Evolutionary conservation across 2,797 vertebrate species (phyloP).

Genomic region (Xerus rutilus): DNA sequence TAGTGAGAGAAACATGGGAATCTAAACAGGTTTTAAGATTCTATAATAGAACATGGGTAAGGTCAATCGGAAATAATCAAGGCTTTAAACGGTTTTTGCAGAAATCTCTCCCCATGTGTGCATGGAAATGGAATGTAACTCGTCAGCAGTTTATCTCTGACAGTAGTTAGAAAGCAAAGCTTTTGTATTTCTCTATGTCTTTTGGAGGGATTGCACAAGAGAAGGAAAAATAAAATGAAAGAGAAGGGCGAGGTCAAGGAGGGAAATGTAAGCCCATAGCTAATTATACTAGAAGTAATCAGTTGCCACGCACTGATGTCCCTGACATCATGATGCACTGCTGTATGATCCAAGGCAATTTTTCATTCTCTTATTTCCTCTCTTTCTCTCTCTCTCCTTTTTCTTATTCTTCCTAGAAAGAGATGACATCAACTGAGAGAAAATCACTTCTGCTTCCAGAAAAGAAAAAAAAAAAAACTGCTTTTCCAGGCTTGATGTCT

Average conservation of each 20-base stretch:
- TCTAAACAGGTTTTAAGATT: neutral
- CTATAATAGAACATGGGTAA: neutral
- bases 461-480: neutral
- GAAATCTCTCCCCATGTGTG: neutral
- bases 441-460: constrained; percentile 19
- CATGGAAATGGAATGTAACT: neutral
- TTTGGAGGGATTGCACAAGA: neutral
- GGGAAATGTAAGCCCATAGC: neutral
- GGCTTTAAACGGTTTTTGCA: neutral
- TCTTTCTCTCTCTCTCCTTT: too few relatives aligned
- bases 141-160: neutral
- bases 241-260: too few relatives aligned
- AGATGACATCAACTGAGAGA: neutral
- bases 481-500: neutral
- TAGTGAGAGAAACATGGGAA: neutral
- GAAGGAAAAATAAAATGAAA: neutral
- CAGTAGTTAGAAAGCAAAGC: neutral
- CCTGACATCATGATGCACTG: neutral
- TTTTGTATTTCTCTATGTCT: neutral
- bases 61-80: constrained; percentile 9
- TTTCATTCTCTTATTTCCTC: neutral
- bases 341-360: neutral
- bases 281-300: neutral
- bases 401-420: constrained; percentile 7
- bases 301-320: neutral